A percentile compares a stretch with the other conserved stretches of the same genome.
Evolutionary conservation across 1,140 invertebrate species (phyloP).

Genomic region (Drosophila simulans): DNA sequence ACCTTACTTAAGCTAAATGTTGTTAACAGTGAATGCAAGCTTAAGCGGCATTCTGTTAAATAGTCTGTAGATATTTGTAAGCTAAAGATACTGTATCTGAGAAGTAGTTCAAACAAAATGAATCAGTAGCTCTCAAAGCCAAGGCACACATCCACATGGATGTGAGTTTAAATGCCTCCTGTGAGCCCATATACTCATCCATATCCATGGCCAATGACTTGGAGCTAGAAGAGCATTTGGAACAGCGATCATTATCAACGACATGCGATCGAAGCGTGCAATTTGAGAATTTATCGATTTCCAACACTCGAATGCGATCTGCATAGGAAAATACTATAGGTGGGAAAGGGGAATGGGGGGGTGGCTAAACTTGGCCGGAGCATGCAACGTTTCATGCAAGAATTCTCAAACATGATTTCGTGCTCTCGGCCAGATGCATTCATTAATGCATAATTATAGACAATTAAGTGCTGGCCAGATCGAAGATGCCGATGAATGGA

Average conservation of each 20-base stretch:
- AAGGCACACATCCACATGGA: background rate
- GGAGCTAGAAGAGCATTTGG: constrained; percentile 43
- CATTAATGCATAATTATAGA: constrained; percentile 81
- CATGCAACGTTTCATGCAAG: constrained; percentile 80
- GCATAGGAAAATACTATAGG: constrained; percentile 13
- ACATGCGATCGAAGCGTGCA: constrained; percentile 78
- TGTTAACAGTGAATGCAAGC: too few species aligned
- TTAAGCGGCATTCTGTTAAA: too few species aligned
- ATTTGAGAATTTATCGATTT: constrained; percentile 81
- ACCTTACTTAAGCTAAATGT: too few species aligned
- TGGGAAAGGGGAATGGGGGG: background rate
- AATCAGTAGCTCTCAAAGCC: constrained; percentile 5
- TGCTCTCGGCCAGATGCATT: constrained; percentile 78
- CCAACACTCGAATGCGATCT: constrained; percentile 61
- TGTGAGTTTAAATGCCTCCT: background rate
- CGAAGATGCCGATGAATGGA: constrained; percentile 2
- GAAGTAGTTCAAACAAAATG: background rate
- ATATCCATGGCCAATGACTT: constrained; percentile 47
- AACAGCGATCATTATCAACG: constrained; percentile 63
- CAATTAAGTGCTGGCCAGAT: constrained; percentile 64
- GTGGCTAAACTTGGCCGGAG: constrained; percentile 10
- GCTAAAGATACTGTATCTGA: too few species aligned
- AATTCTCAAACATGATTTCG: constrained; percentile 77
- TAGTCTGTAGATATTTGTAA: too few species aligned
- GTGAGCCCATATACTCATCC: constrained; percentile 19